phyloP scores from a whole-genome alignment of 2,888 invertebrate species.

The Tachystola acroxantha region DNA sequence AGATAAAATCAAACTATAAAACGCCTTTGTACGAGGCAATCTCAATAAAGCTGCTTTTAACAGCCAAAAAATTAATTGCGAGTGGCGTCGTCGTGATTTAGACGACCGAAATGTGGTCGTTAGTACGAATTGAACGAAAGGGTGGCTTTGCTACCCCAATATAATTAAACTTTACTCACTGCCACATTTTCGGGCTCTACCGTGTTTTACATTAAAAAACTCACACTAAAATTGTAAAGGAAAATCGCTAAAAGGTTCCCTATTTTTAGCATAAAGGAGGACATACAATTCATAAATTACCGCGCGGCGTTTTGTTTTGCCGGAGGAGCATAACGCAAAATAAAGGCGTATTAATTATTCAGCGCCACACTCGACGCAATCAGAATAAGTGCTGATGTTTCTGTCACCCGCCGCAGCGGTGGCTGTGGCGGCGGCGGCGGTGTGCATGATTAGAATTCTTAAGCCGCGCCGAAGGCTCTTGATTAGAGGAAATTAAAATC shows the following conservation, averaged over 20 bases:
- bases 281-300: slow-evolving; percentile 48
- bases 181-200: slow-evolving; percentile 8
- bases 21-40: slow-evolving; percentile 2
- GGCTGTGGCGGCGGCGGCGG: slow-evolving; percentile 21
- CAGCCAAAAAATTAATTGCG: slow-evolving; percentile 65
- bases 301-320: slow-evolving; percentile 60
- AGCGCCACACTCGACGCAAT: slow-evolving; percentile 76
- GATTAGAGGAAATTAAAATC: slow-evolving; percentile 79
- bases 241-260: background rate
- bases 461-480: slow-evolving; percentile 75
- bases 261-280: background rate
- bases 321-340: slow-evolving; percentile 54
- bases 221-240: background rate
- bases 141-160: slow-evolving; percentile 52
- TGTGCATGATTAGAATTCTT: slow-evolving; percentile 76
- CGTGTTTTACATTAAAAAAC: background rate
- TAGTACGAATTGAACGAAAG: slow-evolving; percentile 65
- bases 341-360: slow-evolving; percentile 77
- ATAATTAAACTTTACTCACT: slow-evolving; percentile 57
- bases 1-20: no score
- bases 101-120: slow-evolving; percentile 66
- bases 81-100: slow-evolving; percentile 63
- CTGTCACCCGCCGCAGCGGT: slow-evolving; percentile 59
- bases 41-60: slow-evolving; percentile 19
- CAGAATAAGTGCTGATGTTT: slow-evolving; percentile 78